Evolutionary conservation across 2,888 invertebrate genomes (phyloP), one percentile per base, ranked within the genome.

Genomic region (Halocaridina rubra): DNA sequence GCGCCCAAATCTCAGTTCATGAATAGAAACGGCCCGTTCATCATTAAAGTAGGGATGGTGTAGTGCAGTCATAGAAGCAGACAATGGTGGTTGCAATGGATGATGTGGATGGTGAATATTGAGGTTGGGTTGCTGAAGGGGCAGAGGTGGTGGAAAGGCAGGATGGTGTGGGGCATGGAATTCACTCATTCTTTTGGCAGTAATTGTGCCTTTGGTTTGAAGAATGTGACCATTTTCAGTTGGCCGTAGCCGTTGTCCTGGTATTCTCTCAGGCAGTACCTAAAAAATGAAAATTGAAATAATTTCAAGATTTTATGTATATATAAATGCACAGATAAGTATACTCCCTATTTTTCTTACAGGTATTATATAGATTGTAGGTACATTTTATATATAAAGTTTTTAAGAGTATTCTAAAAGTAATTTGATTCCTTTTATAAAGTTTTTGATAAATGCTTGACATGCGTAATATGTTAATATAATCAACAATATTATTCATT

Each of bases 191-290:
- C 93, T 92, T 81, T 95, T 92, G 3, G 95, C 95, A 89, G 94
- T 95, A 90, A 96, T 94, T 88, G 96, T 96, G 76, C 96, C 96
- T 0, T 96, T 96, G 4, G 95, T 94, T 89, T 95, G 95, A 80
- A 96, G 91, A 90, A 96, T 95, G 89, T 94, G 94, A 76, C 96
- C 96, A 91, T 96, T 96, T 91, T 95, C 94, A 2, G 96, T 96
- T 82, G 94, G 93, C 87, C 96, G 93, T 80, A 96, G 92, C 19
- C 86, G 85, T 88, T 94, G 94, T 10, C 94, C 94, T 89, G 93
- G 93, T 75, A 93, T 92, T 82, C 94, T 91, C 86, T 94, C 93
- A 8, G 95, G 95, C 33, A 96, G 92, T 81, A 95, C 95, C 92
- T 94, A 81, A 2, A n/a, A 80, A 64, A n/a, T 19, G 32, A 4